Base-by-base conservation (phyloP, 2,888 invertebrate species). In the Oscheius onirici region DNA sequence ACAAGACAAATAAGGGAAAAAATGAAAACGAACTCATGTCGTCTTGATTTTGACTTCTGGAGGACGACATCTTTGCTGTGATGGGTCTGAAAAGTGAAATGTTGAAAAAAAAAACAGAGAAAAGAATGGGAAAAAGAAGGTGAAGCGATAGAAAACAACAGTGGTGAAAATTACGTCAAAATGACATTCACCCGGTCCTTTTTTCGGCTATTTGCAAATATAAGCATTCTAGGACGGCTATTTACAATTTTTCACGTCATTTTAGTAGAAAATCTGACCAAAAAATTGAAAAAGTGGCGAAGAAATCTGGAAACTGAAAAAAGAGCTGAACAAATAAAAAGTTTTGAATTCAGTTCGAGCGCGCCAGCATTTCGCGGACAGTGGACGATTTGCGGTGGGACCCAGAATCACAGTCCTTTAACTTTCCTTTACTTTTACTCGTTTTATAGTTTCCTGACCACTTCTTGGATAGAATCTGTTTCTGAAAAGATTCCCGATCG, bases 321-420 rank as follows among this genome's bases (percentile, higher is more conserved):
- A 58, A n/a, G 28, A 40, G 17, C 55, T 6, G 40, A 55, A 26
- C 24, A 11, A 5, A 5, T 11, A 11, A n/a, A 40, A 13, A 13
- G 11, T 11, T 17, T 63, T 63, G 46, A 63, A 44, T 43, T n/a
- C 11, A 15, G 13, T 22, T 22, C 17, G 49, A 63, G 63, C 44
- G 63, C 63, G 63, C 63, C 46, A 41, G 22, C 2, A 17, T 63
- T 63, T 63, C 63, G 63, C 63, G 63, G 41, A 55, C 55, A 24
- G 11, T n/a, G 24, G 28, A 20, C n/a, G 11, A 22, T 26, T 26
- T 11, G 3, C n/a, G 55, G 8, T 2, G 24, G 55, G 15, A 20
- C 26, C 20, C 24, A 24, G 1, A 13, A 24, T 11, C 2, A 15
- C 55, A 55, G 55, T 55, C 55, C 55, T 55, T 55, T 55, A 55